Evolutionary conservation across 2,113 vertebrate genomes (phyloP).

Genomic region (Chelonoidis abingdonii): DNA sequence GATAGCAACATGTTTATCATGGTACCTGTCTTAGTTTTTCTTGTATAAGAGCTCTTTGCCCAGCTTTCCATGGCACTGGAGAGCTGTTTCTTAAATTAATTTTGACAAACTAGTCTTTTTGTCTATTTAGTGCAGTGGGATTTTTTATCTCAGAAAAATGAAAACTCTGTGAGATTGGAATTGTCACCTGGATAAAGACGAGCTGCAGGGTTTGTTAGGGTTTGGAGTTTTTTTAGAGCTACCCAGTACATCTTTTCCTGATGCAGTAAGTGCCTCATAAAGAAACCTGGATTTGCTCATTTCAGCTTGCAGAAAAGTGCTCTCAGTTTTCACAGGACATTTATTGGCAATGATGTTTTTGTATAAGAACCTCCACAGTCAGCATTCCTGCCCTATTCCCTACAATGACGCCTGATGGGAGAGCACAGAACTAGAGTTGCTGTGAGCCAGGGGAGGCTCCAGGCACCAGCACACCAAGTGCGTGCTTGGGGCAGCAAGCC

Average conservation of each 20-base stretch:
- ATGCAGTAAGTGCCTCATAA: conserved; percentile 47
- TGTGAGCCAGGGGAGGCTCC: neutral
- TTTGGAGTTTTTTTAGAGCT: conserved; percentile 31
- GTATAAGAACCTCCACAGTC: neutral
- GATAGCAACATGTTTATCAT: conserved; percentile 54
- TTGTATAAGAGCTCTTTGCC: conserved; percentile 22
- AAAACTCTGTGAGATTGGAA: conserved; percentile 4
- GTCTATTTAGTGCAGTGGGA: conserved; percentile 46
- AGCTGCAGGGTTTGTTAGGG: neutral
- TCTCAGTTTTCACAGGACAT: neutral
- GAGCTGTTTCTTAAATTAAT: conserved; percentile 58
- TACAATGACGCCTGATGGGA: neutral
- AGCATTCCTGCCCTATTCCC: neutral
- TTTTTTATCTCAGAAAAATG: neutral
- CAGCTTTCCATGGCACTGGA: conserved; percentile 28
- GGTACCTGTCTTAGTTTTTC: conserved; percentile 48
- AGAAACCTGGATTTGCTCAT: conserved; percentile 35
- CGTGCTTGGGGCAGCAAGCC: no score
- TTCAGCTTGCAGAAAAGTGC: neutral
- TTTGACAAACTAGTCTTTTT: conserved; percentile 69
- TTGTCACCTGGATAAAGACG: conserved; percentile 59
- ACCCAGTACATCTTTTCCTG: conserved; percentile 46
- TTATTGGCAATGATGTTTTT: neutral
- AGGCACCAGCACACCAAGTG: no score
- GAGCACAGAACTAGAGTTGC: neutral